These are phyloP conservation scores for Daubentonia madagascariensis DNA, from an alignment of 2,113 vertebrate species.

Conservation along the genomic window DNA sequence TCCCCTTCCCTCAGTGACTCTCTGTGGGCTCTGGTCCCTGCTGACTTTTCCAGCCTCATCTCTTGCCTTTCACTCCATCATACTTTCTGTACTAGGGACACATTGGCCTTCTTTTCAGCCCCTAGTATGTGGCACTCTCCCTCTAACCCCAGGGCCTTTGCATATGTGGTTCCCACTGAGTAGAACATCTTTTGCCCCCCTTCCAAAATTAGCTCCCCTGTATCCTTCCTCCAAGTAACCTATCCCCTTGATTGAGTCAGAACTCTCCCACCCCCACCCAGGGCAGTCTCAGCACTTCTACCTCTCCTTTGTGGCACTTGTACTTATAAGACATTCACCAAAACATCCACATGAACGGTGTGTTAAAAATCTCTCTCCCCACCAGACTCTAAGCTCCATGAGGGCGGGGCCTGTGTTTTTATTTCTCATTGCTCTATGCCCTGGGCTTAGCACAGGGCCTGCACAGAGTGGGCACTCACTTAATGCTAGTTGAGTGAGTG, in stretches of 20 bases:
- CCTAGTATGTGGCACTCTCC: not conserved
- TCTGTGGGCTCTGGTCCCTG: not conserved
- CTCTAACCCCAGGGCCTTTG: not conserved
- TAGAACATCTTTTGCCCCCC: not conserved
- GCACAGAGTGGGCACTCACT: not conserved
- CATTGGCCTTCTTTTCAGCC: not conserved
- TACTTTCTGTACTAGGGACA: not conserved
- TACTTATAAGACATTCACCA: not conserved
- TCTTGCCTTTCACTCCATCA: not conserved
- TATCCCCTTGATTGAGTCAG: not conserved
- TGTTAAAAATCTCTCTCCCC: not conserved
- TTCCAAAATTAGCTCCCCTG: not conserved
- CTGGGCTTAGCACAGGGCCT: not conserved
- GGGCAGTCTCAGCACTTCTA: not conserved
- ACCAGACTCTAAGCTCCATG: not conserved
- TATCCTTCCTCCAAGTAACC: not conserved
- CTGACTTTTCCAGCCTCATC: not conserved
- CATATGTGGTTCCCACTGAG: not conserved
- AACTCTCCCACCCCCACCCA: not conserved
- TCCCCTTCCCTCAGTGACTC: not conserved
- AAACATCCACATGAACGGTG: not conserved
- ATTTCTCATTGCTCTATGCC: not conserved
- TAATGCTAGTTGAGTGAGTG: not conserved
- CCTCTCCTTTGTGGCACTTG: not conserved
- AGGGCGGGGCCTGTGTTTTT: not conserved